These are phyloP conservation scores for Syngnathoides biaculeatus DNA, from an alignment of 2,113 vertebrate genomes.

Conservation along the genomic window DNA sequence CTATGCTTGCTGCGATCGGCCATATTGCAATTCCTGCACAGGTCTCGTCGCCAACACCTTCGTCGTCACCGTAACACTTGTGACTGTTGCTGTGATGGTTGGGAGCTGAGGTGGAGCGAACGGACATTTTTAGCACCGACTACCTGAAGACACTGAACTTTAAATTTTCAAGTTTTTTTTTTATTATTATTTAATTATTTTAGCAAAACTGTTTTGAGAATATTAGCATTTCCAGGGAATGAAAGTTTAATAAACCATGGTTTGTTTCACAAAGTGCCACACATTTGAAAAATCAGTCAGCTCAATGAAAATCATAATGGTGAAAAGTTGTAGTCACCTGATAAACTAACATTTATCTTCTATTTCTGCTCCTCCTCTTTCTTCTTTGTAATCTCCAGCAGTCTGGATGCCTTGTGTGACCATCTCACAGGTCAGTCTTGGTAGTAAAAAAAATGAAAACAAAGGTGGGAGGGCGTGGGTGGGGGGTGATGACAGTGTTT, in stretches of 20 bases:
- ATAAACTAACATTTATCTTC: no score
- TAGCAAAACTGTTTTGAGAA: not conserved
- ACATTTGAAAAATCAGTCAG: no score
- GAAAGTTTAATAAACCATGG: slow-evolving; percentile 18
- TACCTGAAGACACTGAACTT: slow-evolving; percentile 35
- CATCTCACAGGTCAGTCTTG: no score
- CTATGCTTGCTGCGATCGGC: slow-evolving; percentile 60
- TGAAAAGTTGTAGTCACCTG: no score
- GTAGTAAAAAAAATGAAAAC: no score
- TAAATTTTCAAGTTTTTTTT: not conserved
- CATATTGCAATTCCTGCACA: slow-evolving; percentile 64
- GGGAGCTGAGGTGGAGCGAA: not conserved
- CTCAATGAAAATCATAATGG: no score
- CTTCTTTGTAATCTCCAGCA: no score
- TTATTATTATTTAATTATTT: not conserved
- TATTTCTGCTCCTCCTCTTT: no score
- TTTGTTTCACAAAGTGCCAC: not conserved
- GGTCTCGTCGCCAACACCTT: not conserved
- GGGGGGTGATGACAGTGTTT: no score
- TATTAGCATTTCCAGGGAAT: slow-evolving; percentile 23
- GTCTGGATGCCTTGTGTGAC: no score
- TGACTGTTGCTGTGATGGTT: slow-evolving; percentile 7
- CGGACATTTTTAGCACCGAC: not conserved
- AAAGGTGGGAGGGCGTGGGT: no score
- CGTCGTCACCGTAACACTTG: slow-evolving; percentile 17